These are phyloP conservation scores for Hylomyscus alleni DNA, from an alignment of 2,797 vertebrate genomes.

Conservation along the genomic window DNA sequence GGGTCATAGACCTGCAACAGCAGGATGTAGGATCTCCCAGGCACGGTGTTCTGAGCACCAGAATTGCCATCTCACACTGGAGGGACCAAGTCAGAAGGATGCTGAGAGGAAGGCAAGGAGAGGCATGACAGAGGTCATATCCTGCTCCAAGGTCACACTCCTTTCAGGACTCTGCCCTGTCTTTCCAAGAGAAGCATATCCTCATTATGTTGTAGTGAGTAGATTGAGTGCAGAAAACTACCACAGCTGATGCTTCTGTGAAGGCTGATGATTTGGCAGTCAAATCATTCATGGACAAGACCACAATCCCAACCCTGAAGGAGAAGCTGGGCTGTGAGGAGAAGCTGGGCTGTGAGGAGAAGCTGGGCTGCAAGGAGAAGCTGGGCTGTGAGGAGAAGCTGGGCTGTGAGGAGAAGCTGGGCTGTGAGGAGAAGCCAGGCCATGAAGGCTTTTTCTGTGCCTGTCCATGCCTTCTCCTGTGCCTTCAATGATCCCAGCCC, in stretches of 20 bases:
- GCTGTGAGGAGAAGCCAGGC: too few species aligned
- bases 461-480: rapidly evolving
- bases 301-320: neutral
- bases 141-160: too few species aligned
- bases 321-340: neutral
- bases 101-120: neutral
- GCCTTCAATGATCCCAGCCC: neutral
- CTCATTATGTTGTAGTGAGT: rapidly evolving
- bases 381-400: neutral
- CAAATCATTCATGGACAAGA: neutral
- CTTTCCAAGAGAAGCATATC: neutral
- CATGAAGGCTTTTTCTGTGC: neutral
- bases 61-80: neutral
- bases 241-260: neutral
- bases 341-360: neutral
- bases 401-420: neutral
- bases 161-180: neutral
- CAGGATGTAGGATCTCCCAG: neutral
- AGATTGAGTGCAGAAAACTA: neutral
- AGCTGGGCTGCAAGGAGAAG: neutral
- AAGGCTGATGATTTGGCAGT: neutral
- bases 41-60: neutral
- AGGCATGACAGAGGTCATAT: neutral
- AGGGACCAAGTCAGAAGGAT: neutral
- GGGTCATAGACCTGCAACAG: too few species aligned